A percentile compares a stretch with the other conserved stretches of the same genome.
Conservation (phyloP, 2,888 invertebrate species). For the Rotaria sp. region DNA sequence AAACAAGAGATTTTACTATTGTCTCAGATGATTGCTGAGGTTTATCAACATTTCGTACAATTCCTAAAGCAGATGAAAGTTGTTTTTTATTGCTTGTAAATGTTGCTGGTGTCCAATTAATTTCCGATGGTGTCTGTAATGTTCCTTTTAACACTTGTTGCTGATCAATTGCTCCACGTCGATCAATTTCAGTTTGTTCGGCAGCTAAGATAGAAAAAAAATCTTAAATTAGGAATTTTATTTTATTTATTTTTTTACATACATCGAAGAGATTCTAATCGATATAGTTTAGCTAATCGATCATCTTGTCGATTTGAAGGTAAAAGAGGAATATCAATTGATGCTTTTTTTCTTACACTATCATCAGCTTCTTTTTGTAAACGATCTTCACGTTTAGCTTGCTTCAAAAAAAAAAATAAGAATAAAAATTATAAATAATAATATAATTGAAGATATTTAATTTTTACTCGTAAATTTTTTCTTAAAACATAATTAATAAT, state of each 20-base stretch:
- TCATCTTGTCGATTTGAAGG: not conserved
- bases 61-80: not conserved
- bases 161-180: not conserved
- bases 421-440: not conserved
- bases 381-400: not conserved
- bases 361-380: slow-evolving; percentile 20
- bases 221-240: not conserved
- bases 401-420: not conserved
- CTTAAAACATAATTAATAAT: slow-evolving; percentile 34
- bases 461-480: slow-evolving; percentile 35
- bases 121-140: not conserved
- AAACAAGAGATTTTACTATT: not conserved
- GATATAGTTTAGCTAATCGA: not conserved
- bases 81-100: slow-evolving; percentile 18
- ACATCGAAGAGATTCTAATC: not conserved
- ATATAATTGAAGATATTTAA: not conserved
- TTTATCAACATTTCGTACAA: slow-evolving; percentile 6
- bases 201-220: not conserved
- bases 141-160: slow-evolving; percentile 28
- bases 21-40: not conserved
- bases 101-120: slow-evolving; percentile 5
- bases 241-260: not conserved
- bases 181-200: not conserved
- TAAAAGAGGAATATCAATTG: not conserved
- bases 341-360: not conserved